Percentiles rank a stretch among this genome's conserved stretches.
Evolutionary conservation across 1,140 invertebrate species (phyloP).

Genomic region (Sesamia nonagrioides): DNA sequence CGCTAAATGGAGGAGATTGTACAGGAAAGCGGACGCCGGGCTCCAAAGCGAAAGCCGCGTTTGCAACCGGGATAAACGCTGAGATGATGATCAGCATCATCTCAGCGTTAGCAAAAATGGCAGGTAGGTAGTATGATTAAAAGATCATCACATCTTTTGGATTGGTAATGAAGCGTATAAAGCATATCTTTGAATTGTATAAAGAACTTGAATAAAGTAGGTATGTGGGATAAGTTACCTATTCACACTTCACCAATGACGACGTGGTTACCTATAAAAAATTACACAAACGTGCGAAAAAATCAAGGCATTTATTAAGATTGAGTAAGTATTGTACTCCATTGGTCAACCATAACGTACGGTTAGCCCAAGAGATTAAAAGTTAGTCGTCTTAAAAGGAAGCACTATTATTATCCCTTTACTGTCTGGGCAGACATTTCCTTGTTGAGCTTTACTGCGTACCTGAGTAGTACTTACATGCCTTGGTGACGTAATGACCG

Average conservation of each 20-base stretch:
- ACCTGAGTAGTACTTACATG: constrained; percentile 54
- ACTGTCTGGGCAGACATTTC: constrained; percentile 58
- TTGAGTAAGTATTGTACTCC: background rate
- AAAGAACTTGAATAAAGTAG: too few species aligned
- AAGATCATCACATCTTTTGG: too few species aligned
- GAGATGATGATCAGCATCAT: too few species aligned
- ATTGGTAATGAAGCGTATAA: too few species aligned
- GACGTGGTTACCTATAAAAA: background rate
- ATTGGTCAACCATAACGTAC: constrained; percentile 10
- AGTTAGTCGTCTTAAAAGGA: constrained; percentile 35
- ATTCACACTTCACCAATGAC: background rate
- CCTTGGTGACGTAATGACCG: constrained; percentile 6
- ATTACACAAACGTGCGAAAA: background rate
- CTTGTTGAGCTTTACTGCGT: constrained; percentile 62
- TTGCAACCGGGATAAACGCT: too few species aligned
- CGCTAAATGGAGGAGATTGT: too few species aligned
- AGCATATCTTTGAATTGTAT: too few species aligned
- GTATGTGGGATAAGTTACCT: background rate
- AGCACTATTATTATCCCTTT: constrained; percentile 55
- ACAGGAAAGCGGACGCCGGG: too few species aligned
- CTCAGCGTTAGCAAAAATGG: too few species aligned
- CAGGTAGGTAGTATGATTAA: too few species aligned
- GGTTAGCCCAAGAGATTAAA: constrained; percentile 51
- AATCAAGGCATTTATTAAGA: background rate
- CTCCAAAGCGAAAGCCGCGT: too few species aligned